Conservation (phyloP, 2,113 vertebrate genomes). For the Tonatia bakeri region DNA sequence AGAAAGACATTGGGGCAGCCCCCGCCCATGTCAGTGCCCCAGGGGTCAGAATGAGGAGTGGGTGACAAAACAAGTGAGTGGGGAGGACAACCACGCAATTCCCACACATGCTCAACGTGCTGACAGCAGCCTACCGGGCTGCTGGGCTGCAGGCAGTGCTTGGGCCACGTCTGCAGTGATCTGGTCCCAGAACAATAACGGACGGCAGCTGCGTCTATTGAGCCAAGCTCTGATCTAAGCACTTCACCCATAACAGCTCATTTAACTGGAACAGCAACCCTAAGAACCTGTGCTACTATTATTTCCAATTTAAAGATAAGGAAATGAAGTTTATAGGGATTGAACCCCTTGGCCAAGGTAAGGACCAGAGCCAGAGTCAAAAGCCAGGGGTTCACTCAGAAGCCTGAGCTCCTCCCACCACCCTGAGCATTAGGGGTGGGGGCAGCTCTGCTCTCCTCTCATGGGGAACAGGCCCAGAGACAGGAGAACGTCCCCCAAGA, state of each 20-base stretch:
- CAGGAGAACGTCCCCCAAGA: not conserved
- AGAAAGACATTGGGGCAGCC: not conserved
- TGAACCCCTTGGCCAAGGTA: not conserved
- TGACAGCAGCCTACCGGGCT: not conserved
- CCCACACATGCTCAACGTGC: not conserved
- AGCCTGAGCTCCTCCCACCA: not conserved
- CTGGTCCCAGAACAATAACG: not conserved
- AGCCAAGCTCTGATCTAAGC: not conserved
- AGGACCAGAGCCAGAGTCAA: not conserved
- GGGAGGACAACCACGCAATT: no score
- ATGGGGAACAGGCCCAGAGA: not conserved
- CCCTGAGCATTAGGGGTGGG: not conserved
- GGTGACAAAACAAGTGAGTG: not conserved
- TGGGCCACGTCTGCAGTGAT: not conserved
- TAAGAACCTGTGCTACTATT: not conserved
- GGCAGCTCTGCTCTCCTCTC: not conserved
- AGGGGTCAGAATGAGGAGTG: not conserved
- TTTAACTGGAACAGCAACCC: not conserved
- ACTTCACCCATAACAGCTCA: not conserved
- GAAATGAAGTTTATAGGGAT: not conserved
- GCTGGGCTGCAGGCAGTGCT: not conserved
- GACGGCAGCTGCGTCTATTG: rapidly evolving
- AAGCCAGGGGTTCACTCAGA: not conserved
- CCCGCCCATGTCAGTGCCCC: not conserved
- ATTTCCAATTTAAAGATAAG: not conserved